phyloP scores from a whole-genome alignment of 2,113 vertebrate species.

The Pelusios castaneus region DNA sequence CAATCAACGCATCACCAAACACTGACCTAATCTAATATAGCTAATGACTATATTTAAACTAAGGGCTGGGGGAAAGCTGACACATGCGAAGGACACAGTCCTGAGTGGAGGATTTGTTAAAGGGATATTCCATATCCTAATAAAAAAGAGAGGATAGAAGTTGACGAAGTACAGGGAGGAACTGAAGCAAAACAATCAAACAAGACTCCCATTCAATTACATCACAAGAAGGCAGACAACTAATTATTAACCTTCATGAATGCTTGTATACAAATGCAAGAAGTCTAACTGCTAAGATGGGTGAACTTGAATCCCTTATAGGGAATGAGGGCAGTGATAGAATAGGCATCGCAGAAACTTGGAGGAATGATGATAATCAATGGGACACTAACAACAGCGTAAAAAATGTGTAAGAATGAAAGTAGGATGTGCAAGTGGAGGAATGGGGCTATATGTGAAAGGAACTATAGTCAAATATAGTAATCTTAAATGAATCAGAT shows the following conservation, averaged over 20 bases:
- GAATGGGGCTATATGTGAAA: too few relatives aligned
- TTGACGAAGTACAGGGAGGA: not conserved
- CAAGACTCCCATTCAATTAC: not conserved
- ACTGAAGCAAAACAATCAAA: not conserved
- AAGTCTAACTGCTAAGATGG: not conserved
- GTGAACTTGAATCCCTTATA: not conserved
- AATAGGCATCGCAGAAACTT: not conserved
- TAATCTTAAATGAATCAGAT: too few relatives aligned
- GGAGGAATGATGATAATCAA: not conserved
- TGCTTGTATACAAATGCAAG: not conserved
- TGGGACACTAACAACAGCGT: too few relatives aligned
- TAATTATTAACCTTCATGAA: not conserved
- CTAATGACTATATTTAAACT: not conserved
- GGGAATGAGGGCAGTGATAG: not conserved
- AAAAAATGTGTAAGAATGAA: too few relatives aligned
- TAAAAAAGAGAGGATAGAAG: not conserved
- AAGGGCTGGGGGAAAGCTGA: not conserved
- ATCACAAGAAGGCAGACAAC: not conserved
- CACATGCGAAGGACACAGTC: not conserved
- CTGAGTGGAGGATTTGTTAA: not conserved
- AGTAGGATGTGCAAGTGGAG: too few relatives aligned
- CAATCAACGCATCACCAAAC: not conserved
- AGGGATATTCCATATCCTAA: not conserved
- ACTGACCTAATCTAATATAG: not conserved
- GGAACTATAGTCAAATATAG: too few relatives aligned